Conservation (phyloP, 2,113 vertebrate genomes). For the Aphelocoma coerulescens region DNA sequence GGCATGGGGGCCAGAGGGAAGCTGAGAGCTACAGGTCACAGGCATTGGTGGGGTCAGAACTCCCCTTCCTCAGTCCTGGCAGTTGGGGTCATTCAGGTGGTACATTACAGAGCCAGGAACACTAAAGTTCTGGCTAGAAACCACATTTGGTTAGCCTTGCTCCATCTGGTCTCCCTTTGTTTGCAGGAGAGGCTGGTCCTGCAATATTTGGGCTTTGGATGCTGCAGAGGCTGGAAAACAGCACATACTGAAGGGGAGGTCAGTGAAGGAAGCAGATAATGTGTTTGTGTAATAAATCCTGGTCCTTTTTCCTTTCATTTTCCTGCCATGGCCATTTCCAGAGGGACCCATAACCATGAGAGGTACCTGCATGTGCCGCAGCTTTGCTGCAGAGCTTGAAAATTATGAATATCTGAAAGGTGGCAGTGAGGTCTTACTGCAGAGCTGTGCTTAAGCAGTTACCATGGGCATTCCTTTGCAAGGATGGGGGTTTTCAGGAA, state of each 20-base stretch:
- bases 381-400: not conserved
- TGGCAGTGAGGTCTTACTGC: not conserved
- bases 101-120: not conserved
- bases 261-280: not conserved
- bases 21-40: not conserved
- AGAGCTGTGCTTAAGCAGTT: not conserved
- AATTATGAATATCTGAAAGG: not conserved
- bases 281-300: conserved; percentile 1
- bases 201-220: not conserved
- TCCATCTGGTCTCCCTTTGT: not conserved
- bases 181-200: not conserved
- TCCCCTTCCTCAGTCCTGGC: not conserved
- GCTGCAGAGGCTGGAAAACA: not conserved
- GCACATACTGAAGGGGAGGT: not conserved
- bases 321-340: not conserved
- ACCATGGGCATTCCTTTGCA: not conserved
- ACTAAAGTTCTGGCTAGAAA: not conserved
- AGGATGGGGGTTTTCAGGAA: not conserved
- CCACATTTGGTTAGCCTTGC: not conserved
- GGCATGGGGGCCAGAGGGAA: fast-evolving
- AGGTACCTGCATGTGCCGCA: not conserved
- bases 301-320: not conserved
- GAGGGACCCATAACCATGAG: not conserved
- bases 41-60: not conserved
- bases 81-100: fast-evolving